Percentiles rank a stretch among this genome's conserved stretches.
Evolutionary conservation across 1,140 invertebrate species (phyloP).

Genomic region (Drosophila arawakana): DNA sequence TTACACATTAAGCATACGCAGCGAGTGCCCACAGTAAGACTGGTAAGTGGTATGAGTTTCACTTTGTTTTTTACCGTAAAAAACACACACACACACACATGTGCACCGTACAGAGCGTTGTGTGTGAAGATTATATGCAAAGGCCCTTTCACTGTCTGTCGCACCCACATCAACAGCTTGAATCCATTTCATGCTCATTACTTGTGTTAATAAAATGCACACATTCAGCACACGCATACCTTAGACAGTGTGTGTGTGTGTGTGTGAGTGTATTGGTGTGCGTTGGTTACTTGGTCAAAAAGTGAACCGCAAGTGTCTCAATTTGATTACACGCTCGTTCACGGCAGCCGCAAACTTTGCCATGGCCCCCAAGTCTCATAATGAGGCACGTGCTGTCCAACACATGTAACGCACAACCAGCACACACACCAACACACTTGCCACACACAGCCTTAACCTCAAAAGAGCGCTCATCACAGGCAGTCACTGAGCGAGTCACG

Average conservation of each 20-base stretch:
- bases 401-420: slow-evolving; percentile 1
- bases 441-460: not conserved
- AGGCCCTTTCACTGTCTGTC: slow-evolving; percentile 25
- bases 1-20: slow-evolving; percentile 35
- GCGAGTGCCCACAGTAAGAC: slow-evolving; percentile 3
- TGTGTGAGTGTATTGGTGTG: not conserved
- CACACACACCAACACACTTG: slow-evolving; percentile 12
- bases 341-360: slow-evolving; percentile 54
- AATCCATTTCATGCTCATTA: slow-evolving; percentile 56
- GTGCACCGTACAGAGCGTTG: slow-evolving; percentile 6
- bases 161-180: slow-evolving; percentile 26
- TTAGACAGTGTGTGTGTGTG: not conserved
- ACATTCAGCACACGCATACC: slow-evolving; percentile 3
- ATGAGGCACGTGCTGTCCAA: slow-evolving; percentile 47
- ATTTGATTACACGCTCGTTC: slow-evolving; percentile 76
- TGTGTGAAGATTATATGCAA: not conserved
- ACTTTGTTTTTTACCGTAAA: too few relatives aligned
- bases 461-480: too few relatives aligned
- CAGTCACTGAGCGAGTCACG: too few relatives aligned
- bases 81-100: too few relatives aligned
- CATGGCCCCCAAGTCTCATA: slow-evolving; percentile 44
- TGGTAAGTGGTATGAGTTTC: too few relatives aligned
- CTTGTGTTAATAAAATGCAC: slow-evolving; percentile 46
- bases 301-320: slow-evolving; percentile 67
- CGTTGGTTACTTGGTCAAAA: slow-evolving; percentile 33